Percentiles rank a stretch among this genome's conserved stretches.
phyloP scores from a whole-genome alignment of 2,113 vertebrate genomes.

The Monarcha castaneiventris region DNA sequence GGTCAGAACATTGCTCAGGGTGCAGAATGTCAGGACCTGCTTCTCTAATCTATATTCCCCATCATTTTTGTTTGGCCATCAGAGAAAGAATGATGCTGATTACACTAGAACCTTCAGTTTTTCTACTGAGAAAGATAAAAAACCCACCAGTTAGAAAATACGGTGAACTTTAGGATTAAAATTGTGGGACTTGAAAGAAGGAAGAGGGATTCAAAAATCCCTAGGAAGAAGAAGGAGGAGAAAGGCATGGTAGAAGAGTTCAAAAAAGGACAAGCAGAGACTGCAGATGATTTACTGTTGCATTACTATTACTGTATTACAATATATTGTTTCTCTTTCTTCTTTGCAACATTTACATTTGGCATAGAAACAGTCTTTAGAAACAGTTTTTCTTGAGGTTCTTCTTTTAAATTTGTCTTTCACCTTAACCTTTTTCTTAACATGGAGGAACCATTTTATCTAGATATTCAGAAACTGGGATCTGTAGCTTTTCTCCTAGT shows the following conservation, averaged over 20 bases:
- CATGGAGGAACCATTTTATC: background rate
- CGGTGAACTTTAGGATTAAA: background rate
- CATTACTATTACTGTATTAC: background rate
- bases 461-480: background rate
- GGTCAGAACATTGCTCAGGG: background rate
- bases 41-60: background rate
- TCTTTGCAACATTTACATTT: background rate
- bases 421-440: background rate
- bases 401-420: background rate
- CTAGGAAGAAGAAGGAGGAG: background rate
- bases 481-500: background rate
- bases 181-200: background rate
- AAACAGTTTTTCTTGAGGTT: background rate
- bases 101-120: background rate
- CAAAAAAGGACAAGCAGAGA: background rate
- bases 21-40: background rate
- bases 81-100: background rate
- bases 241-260: background rate
- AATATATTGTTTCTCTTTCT: background rate
- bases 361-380: background rate
- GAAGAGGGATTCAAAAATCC: background rate
- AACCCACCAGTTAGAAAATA: background rate
- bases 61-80: background rate
- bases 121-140: background rate
- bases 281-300: background rate